These are phyloP conservation scores for Saccostrea cuccullata DNA, from an alignment of 1,140 invertebrate genomes.

Conservation along the genomic window DNA sequence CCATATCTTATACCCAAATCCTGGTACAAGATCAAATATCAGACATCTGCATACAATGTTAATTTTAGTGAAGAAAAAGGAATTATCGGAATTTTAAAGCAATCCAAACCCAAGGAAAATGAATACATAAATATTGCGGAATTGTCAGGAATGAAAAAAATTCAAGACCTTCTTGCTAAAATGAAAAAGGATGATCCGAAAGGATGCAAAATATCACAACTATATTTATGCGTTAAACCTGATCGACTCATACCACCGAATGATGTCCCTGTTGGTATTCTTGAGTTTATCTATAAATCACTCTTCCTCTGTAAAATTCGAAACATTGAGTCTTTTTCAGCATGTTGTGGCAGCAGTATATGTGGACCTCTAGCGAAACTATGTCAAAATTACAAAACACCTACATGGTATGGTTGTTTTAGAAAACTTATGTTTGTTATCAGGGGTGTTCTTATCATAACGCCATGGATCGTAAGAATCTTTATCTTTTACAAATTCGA, in stretches of 20 bases:
- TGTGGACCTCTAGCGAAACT: too few species aligned
- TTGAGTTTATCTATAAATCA: constrained; percentile 57
- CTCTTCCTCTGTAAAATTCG: constrained; percentile 64
- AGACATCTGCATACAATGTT: neutral
- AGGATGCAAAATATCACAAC: constrained; percentile 22
- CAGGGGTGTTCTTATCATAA: constrained; percentile 45
- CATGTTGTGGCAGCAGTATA: constrained; percentile 50
- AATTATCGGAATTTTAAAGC: neutral
- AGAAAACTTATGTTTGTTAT: constrained; percentile 47
- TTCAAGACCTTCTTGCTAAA: constrained; percentile 55
- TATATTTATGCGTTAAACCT: constrained; percentile 54
- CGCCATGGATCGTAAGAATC: constrained; percentile 58
- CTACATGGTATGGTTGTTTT: constrained; percentile 53
- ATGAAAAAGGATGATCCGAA: constrained; percentile 45
- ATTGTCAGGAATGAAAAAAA: constrained; percentile 54
- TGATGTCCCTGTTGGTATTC: constrained; percentile 59
- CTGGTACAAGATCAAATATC: constrained; percentile 46
- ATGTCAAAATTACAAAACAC: neutral
- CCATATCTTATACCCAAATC: constrained; percentile 58
- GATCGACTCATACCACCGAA: constrained; percentile 57
- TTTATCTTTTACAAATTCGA: constrained; percentile 59
- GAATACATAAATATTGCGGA: constrained; percentile 44
- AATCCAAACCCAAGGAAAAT: neutral
- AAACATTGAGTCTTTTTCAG: constrained; percentile 37
- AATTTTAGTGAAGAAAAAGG: neutral